These are phyloP conservation scores for Scaptodrosophila latifasciaeformis DNA, from an alignment of 2,888 invertebrate species.

Conservation along the genomic window DNA sequence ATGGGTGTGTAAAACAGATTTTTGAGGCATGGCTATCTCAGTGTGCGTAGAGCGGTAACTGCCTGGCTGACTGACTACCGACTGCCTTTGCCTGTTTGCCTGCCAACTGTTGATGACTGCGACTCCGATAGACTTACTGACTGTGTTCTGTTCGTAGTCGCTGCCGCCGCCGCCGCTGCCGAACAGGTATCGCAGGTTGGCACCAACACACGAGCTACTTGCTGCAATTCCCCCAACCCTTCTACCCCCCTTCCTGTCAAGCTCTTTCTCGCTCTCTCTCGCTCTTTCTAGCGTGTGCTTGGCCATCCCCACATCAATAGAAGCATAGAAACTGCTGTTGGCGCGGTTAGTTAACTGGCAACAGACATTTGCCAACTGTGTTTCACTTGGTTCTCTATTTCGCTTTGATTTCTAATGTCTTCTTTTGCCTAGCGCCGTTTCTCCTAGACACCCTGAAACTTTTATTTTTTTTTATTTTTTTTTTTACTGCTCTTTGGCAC, in stretches of 20 bases:
- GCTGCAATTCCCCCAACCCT: conserved; percentile 7
- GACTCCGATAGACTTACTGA: conserved; percentile 60
- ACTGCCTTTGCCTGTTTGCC: too few relatives aligned
- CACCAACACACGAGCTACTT: conserved; percentile 58
- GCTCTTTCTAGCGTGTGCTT: too few relatives aligned
- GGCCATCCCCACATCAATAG: too few relatives aligned
- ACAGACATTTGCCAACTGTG: conserved; percentile 43
- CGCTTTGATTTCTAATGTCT: conserved; percentile 55
- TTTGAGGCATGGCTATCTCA: too few relatives aligned
- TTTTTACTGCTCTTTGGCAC: too few relatives aligned
- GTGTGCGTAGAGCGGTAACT: too few relatives aligned
- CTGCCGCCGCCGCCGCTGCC: conserved; percentile 12
- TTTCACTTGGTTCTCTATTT: conserved; percentile 41
- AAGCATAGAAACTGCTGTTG: too few relatives aligned
- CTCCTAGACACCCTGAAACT: conserved; percentile 20
- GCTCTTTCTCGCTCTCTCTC: conserved; percentile 1
- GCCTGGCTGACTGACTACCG: too few relatives aligned
- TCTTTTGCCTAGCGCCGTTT: conserved; percentile 46
- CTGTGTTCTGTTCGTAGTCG: conserved; percentile 48
- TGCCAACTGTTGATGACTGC: conserved; percentile 60
- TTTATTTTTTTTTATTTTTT: too few relatives aligned
- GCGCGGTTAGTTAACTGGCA: conserved; percentile 45
- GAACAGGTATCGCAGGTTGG: conserved; percentile 67
- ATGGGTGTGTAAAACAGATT: conserved; percentile 38
- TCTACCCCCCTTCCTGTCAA: not conserved